A percentile compares a stretch with the other conserved stretches of the same genome.
Conservation (phyloP, 2,888 invertebrate species). For the Mesorhabditis belari region DNA sequence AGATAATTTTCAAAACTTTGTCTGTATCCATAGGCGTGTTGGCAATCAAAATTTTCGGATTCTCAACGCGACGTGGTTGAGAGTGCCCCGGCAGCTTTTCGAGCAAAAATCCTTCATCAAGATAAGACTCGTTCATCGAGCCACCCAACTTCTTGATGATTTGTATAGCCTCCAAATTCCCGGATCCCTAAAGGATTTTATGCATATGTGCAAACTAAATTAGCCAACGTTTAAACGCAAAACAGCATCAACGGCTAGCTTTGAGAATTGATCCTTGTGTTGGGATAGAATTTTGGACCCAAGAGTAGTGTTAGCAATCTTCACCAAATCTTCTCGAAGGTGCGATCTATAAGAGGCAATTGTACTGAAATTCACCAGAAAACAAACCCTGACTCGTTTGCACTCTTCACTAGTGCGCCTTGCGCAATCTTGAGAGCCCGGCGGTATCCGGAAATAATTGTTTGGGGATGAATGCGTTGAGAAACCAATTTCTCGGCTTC, state of each 20-base stretch:
- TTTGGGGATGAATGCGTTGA: conserved; percentile 94
- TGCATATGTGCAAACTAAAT: conserved; percentile 77
- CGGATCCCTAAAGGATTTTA: conserved; percentile 65
- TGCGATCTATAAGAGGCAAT: conserved; percentile 24
- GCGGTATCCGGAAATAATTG: conserved; percentile 90
- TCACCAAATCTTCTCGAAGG: conserved; percentile 80
- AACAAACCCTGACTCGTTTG: conserved; percentile 70
- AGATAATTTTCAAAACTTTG: conserved; percentile 68
- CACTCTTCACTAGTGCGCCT: conserved; percentile 70
- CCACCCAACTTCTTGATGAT: conserved; percentile 94
- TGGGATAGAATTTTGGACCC: conserved; percentile 96
- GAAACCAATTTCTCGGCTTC: conserved; percentile 81
- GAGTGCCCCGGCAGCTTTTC: conserved; percentile 95
- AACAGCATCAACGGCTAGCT: conserved; percentile 89
- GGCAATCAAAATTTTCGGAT: conserved; percentile 91
- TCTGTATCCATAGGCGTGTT: conserved; percentile 99
- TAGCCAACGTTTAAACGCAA: conserved; percentile 69
- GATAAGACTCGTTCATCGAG: conserved; percentile 83
- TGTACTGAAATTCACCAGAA: conserved; percentile 1
- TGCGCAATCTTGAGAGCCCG: conserved; percentile 77
- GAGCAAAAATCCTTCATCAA: conserved; percentile 80
- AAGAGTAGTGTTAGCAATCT: conserved; percentile 92
- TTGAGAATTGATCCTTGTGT: conserved; percentile 91
- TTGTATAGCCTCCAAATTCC: conserved; percentile 89
- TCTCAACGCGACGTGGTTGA: conserved; percentile 89